Percentiles rank a stretch among this genome's conserved stretches.
These are phyloP conservation scores for Stenodera caucasica DNA, from an alignment of 2,888 invertebrate genomes.

Conservation along the genomic window DNA sequence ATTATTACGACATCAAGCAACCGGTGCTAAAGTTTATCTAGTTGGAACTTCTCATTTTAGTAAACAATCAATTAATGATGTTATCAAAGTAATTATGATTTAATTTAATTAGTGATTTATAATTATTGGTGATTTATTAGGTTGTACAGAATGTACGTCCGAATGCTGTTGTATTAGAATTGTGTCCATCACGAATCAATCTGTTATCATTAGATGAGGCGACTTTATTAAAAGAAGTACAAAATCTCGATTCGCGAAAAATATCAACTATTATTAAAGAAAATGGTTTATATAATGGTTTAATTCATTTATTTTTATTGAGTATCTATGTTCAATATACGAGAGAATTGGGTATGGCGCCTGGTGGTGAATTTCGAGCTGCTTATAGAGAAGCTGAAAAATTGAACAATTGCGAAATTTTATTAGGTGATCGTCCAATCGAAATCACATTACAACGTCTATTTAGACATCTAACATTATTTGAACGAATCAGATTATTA, in stretches of 20 bases:
- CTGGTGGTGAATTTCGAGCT: constrained; percentile 95
- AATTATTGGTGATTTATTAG: no score
- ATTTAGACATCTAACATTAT: constrained; percentile 80
- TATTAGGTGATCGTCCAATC: constrained; percentile 92
- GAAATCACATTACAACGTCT: constrained; percentile 90
- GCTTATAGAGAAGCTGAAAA: constrained; percentile 86
- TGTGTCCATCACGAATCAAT: constrained; percentile 87
- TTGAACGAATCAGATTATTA: constrained; percentile 83
- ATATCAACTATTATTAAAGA: constrained; percentile 76
- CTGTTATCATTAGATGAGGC: constrained; percentile 91
- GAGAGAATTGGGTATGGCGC: constrained; percentile 94
- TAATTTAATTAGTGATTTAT: constrained; percentile 49
- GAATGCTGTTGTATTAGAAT: constrained; percentile 90
- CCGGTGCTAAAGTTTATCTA: constrained; percentile 87
- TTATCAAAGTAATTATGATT: constrained; percentile 52
- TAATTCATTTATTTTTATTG: constrained; percentile 85
- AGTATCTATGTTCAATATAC: constrained; percentile 95
- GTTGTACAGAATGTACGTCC: constrained; percentile 89
- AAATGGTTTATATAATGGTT: constrained; percentile 85
- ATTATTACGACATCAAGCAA: constrained; percentile 68
- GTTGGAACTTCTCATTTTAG: constrained; percentile 99
- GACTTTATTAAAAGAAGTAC: constrained; percentile 84
- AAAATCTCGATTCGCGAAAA: constrained; percentile 81
- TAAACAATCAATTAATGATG: constrained; percentile 93
- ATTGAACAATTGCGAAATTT: constrained; percentile 79